Evolutionary conservation across 2,888 invertebrate genomes (phyloP).

Genomic region (Elmis aenea): DNA sequence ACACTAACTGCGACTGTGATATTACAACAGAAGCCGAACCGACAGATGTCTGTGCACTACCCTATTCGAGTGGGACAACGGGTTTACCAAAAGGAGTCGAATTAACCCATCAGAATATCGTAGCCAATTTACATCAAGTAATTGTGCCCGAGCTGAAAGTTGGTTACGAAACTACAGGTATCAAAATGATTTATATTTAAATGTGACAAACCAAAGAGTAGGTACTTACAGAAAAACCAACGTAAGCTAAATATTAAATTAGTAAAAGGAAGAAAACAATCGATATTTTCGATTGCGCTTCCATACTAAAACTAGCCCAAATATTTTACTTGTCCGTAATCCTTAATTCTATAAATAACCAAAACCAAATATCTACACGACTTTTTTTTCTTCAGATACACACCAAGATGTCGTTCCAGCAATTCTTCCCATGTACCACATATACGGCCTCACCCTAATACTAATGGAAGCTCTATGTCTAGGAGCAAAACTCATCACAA

Average conservation of each 20-base stretch:
- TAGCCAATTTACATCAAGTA: slow-evolving; percentile 43
- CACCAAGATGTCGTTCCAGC: slow-evolving; percentile 39
- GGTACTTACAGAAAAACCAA: too few species aligned
- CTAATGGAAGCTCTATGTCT: slow-evolving; percentile 40
- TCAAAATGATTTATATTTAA: too few species aligned
- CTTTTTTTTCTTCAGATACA: too few species aligned
- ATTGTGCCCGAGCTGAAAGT: slow-evolving; percentile 10
- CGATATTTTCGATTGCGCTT: too few species aligned
- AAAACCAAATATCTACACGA: too few species aligned
- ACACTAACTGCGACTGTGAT: slow-evolving; percentile 47
- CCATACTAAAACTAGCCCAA: too few species aligned
- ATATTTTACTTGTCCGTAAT: too few species aligned
- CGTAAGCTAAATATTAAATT: too few species aligned
- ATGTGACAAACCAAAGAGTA: too few species aligned
- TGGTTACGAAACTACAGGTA: slow-evolving; percentile 8
- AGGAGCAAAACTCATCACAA: slow-evolving; percentile 46
- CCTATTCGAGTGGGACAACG: slow-evolving; percentile 84
- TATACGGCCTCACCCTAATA: slow-evolving; percentile 49
- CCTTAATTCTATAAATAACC: too few species aligned
- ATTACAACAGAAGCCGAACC: slow-evolving; percentile 49
- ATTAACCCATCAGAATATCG: slow-evolving; percentile 56
- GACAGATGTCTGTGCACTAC: slow-evolving; percentile 63
- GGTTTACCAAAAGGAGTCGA: slow-evolving; percentile 74
- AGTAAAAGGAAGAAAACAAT: too few species aligned
- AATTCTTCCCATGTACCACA: slow-evolving; percentile 51